phyloP scores from a whole-genome alignment of 2,888 invertebrate genomes.

The Apamea monoglypha region DNA sequence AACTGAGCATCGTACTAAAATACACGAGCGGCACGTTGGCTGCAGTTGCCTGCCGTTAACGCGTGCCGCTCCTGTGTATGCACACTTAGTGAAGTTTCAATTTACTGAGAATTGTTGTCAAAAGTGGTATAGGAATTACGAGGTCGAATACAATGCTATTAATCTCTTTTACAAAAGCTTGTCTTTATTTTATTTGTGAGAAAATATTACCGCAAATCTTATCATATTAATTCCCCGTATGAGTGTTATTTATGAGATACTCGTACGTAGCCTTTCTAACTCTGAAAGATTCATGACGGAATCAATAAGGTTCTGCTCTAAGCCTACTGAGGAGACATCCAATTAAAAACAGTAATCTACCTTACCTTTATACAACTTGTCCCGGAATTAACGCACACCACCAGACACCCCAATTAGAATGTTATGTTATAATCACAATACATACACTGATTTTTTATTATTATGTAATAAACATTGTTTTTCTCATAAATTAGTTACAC shows the following conservation, averaged over 20 bases:
- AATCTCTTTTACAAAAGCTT: slow-evolving; percentile 52
- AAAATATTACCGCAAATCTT: slow-evolving; percentile 51
- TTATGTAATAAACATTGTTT: too few species aligned
- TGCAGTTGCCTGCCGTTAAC: too few species aligned
- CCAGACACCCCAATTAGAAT: too few species aligned
- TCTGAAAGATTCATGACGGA: slow-evolving; percentile 26
- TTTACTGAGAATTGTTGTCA: not conserved
- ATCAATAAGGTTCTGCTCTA: slow-evolving; percentile 38
- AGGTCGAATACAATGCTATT: slow-evolving; percentile 3
- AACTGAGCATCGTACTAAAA: too few species aligned
- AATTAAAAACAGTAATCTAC: slow-evolving; percentile 70
- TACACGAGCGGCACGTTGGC: too few species aligned
- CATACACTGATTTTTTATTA: too few species aligned
- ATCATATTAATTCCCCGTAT: slow-evolving; percentile 33
- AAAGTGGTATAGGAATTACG: not conserved
- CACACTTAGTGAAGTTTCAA: not conserved
- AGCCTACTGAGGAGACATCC: slow-evolving; percentile 66
- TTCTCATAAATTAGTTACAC: too few species aligned
- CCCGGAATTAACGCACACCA: too few species aligned
- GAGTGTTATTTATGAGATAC: slow-evolving; percentile 1
- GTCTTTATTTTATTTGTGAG: slow-evolving; percentile 53
- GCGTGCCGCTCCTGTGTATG: too few species aligned
- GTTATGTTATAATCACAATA: too few species aligned
- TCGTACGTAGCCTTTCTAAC: not conserved
- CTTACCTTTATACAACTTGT: slow-evolving; percentile 63